phyloP scores from a whole-genome alignment of 2,888 invertebrate species.

The Listrodromus nycthemerus region DNA sequence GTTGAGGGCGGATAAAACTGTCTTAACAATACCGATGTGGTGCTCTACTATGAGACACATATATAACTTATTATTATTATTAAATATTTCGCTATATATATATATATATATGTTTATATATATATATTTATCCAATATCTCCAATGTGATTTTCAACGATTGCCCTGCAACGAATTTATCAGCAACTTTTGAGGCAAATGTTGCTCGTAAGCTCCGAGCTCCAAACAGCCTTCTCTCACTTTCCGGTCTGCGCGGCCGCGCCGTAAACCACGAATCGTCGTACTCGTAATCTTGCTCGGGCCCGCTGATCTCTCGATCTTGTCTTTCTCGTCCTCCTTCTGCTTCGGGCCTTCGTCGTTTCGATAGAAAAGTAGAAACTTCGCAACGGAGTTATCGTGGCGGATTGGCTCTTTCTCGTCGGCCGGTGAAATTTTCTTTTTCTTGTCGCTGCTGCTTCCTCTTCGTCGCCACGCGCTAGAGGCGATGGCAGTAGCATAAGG shows the following conservation, averaged over 20 bases:
- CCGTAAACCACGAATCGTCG: conserved; percentile 39
- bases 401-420: not conserved
- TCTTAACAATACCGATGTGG: not conserved
- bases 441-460: conserved; percentile 32
- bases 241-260: conserved; percentile 39
- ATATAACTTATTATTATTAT: conserved; percentile 24
- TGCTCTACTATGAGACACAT: not conserved
- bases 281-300: conserved; percentile 17
- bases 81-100: not conserved
- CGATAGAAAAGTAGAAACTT: conserved; percentile 40
- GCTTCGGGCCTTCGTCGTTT: conserved; percentile 1
- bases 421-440: not conserved
- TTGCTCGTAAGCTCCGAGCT: conserved; percentile 38
- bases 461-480: conserved; percentile 55
- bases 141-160: conserved; percentile 1
- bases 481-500: conserved; percentile 62
- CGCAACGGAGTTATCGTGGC: not conserved
- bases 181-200: conserved; percentile 39
- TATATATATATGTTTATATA: conserved; percentile 13
- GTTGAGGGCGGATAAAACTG: conserved; percentile 54
- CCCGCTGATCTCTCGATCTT: conserved; percentile 32
- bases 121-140: not conserved
- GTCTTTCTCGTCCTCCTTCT: conserved; percentile 37
- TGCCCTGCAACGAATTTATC: conserved; percentile 24
- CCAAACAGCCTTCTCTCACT: not conserved